Base-by-base conservation (phyloP, 2,113 vertebrate genomes). In the Eidolon helvum region DNA sequence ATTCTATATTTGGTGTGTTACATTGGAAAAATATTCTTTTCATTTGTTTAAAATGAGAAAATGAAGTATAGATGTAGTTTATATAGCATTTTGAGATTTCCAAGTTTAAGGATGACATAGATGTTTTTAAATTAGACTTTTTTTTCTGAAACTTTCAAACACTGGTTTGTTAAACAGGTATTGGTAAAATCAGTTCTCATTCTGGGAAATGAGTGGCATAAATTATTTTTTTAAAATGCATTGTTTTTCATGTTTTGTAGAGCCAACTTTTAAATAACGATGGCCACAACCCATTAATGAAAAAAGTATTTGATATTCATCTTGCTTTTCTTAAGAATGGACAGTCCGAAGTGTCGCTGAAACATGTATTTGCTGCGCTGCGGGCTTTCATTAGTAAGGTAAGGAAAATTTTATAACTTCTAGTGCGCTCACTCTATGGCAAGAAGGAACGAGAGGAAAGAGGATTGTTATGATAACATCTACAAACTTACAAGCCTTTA, bases 381-480 rank as follows among this genome's bases (percentile, higher is more conserved):
- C 98, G 99, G 97, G 99, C 99, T 75, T 99, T 99, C 96, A 99
- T 99, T 72, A 99, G 99, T 98, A 99, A 99, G 99, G 99, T 99
- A 97, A 5, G 97, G 77, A 45, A 22, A 63, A 79, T 68, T 92
- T 69, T 45, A 7, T 11, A 90, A 26, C 69, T 89, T 24, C 11
- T 2, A 3, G 33, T 79, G 19, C 43, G 6, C 61, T 86, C 26
- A 43, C 11, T 93, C 75, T 21, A 22, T 40, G 21, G 26, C 57
- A 38, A 38, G 35, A 93, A 53, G 11, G 35, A 11, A 72, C 59
- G 53, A 55, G 0, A 19, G n/a, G 45, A 26, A 45, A 26, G 10
- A 38, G 5, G 69, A 50, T 61, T 18, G 8, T 65, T 87, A 40
- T 71, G 38, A 26, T 79, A 65, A 72, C 4, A 48, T 45, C 16